phyloP scores from a whole-genome alignment of 2,888 invertebrate genomes.

The Carcina quercana region DNA sequence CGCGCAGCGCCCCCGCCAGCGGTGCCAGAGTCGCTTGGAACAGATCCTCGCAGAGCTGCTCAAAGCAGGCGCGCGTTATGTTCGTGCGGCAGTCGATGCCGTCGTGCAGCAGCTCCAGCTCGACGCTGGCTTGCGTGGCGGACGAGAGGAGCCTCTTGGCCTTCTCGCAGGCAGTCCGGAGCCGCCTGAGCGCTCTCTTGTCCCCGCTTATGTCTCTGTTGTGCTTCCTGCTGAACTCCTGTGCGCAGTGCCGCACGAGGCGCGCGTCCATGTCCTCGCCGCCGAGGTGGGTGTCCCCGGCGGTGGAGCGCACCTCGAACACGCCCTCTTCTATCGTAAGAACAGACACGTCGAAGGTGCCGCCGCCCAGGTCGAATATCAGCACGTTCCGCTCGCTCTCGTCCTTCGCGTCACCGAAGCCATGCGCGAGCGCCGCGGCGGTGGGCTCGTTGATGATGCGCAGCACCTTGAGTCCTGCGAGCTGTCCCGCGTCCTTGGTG shows the following conservation, averaged over 20 bases:
- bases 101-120: conserved; percentile 80
- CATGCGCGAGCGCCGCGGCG: conserved; percentile 74
- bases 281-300: conserved; percentile 41
- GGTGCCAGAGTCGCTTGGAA: conserved; percentile 80
- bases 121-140: conserved; percentile 79
- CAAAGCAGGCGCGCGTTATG: conserved; percentile 79
- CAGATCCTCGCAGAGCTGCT: conserved; percentile 79
- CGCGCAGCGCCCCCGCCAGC: conserved; percentile 80
- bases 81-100: conserved; percentile 78
- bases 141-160: conserved; percentile 82
- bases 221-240: conserved; percentile 42
- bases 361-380: conserved; percentile 52
- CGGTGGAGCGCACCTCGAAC: conserved; percentile 45
- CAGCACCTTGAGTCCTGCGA: conserved; percentile 64
- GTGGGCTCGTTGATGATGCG: conserved; percentile 51
- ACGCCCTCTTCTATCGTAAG: conserved; percentile 35
- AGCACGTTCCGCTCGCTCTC: conserved; percentile 39
- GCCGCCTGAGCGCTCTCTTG: conserved; percentile 75
- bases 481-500: conserved; percentile 83
- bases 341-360: conserved; percentile 50
- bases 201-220: conserved; percentile 29
- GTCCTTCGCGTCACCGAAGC: conserved; percentile 74
- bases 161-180: conserved; percentile 80
- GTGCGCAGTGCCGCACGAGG: conserved; percentile 42
- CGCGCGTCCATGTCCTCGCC: conserved; percentile 55